Evolutionary conservation across 2,797 vertebrate genomes (phyloP), one percentile per base, ranked within the genome.

Genomic region (Mus minutoides): DNA sequence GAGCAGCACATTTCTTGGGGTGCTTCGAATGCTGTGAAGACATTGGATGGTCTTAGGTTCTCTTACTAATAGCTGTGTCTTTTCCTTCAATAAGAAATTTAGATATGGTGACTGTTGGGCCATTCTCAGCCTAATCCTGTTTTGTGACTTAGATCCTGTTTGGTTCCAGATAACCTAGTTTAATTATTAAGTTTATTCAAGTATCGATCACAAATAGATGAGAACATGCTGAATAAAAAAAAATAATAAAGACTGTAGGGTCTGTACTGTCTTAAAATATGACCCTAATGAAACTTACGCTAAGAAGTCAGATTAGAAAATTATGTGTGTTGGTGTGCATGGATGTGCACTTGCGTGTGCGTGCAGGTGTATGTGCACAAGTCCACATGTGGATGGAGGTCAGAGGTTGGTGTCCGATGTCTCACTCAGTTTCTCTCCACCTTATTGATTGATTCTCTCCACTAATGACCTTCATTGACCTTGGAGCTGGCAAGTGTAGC

Each of bases 131-230:
- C 86, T 46, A 71, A 79, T 21, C 76, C 82, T 88, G 37, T 64
- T 83, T 93, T 76, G 40, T 86, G 77, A 88, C 62, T 92, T 90
- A 69, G 9, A 56, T 94, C 92, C 93, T 92, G 91, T 62, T 56
- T 67, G 69, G 54, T 77, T 94, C 49, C 34, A 79, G 82, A 52
- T 83, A 83, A 90, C 80, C 17, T 92, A 64, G 75, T 80, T 94
- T 58, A 96, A 92, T 83, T 97, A 94, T 94, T 93, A 86, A 90
- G 80, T 84, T 95, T 95, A 75, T 91, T 62, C 54, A 52, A 88
- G 78, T 46, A 90, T 3, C 43, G 19, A 43, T 93, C 87, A 96
- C 60, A 91, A 93, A 88, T 37, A 86, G 87, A 54, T 92, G 67
- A 58, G 22, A 46, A 75, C 40, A 87, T 7, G 7, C 46, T 31